These are phyloP conservation scores for Megaleporinus macrocephalus DNA, from an alignment of 2,113 vertebrate genomes.

Conservation along the genomic window DNA sequence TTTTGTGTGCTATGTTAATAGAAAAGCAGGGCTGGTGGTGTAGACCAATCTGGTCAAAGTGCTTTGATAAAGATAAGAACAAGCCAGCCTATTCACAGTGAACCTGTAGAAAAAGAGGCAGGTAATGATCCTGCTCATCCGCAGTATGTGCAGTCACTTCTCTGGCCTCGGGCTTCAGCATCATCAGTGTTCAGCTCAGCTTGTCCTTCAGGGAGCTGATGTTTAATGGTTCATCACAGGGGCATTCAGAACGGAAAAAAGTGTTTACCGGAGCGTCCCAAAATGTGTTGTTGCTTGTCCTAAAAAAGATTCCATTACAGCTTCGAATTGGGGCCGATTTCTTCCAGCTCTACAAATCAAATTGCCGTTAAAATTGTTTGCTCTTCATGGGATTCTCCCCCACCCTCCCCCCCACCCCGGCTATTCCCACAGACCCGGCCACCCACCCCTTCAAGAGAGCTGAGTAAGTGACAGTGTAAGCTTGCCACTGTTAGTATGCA, in stretches of 20 bases:
- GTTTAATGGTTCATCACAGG: slow-evolving; percentile 48
- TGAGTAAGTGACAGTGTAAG: neutral
- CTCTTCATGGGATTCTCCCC: slow-evolving; percentile 61
- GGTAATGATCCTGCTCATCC: slow-evolving; percentile 4
- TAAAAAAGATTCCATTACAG: slow-evolving; percentile 84
- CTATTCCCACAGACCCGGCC: slow-evolving; percentile 17
- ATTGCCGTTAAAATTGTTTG: slow-evolving; percentile 77
- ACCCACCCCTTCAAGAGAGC: neutral
- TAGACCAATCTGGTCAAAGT: neutral
- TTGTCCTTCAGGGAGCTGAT: slow-evolving; percentile 13
- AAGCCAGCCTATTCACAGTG: neutral
- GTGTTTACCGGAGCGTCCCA: slow-evolving; percentile 73
- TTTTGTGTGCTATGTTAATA: too few species aligned
- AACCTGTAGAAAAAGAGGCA: neutral
- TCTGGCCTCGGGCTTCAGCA: neutral
- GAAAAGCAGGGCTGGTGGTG: neutral
- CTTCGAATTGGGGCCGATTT: slow-evolving; percentile 79
- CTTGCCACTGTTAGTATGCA: neutral
- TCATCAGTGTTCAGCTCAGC: slow-evolving; percentile 23
- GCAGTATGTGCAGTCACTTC: neutral
- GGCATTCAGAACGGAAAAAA: slow-evolving; percentile 56
- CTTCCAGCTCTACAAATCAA: slow-evolving; percentile 82
- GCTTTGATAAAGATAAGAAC: neutral
- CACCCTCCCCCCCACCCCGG: slow-evolving; percentile 24
- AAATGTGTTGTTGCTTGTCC: slow-evolving; percentile 74